These are phyloP conservation scores for Drosophila mimica DNA, from an alignment of 2,888 invertebrate genomes.

Conservation along the genomic window DNA sequence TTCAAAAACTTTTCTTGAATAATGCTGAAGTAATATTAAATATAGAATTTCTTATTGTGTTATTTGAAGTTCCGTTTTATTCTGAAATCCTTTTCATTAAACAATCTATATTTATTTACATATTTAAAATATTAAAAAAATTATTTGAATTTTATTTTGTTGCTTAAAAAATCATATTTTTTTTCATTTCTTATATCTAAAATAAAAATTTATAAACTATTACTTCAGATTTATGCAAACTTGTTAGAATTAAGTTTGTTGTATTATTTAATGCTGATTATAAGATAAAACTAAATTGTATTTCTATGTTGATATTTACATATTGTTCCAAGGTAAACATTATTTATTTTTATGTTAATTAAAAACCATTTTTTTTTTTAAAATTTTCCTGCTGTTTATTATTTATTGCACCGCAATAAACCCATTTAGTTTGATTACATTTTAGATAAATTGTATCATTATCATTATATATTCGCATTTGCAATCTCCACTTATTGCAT, in stretches of 20 bases:
- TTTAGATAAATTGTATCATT: neutral
- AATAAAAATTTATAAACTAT: too few species aligned
- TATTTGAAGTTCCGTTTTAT: neutral
- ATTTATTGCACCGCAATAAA: neutral
- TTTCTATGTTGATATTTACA: neutral
- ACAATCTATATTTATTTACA: too few species aligned
- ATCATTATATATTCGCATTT: neutral
- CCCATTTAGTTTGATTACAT: neutral
- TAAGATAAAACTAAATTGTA: too few species aligned
- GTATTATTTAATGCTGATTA: too few species aligned
- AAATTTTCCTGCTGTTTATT: neutral
- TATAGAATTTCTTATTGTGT: too few species aligned
- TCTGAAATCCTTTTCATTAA: too few species aligned
- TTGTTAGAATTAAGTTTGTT: too few species aligned
- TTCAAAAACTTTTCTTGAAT: neutral
- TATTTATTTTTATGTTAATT: neutral
- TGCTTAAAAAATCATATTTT: neutral
- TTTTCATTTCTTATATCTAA: neutral
- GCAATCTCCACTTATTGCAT: conserved; percentile 3
- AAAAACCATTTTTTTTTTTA: too few species aligned
- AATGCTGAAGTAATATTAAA: neutral
- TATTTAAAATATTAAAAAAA: too few species aligned
- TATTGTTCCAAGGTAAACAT: neutral
- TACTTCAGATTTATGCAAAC: too few species aligned
- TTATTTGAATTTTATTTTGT: too few species aligned